These are phyloP conservation scores for Galeopterus variegatus DNA, from an alignment of 2,113 vertebrate genomes.

Conservation along the genomic window DNA sequence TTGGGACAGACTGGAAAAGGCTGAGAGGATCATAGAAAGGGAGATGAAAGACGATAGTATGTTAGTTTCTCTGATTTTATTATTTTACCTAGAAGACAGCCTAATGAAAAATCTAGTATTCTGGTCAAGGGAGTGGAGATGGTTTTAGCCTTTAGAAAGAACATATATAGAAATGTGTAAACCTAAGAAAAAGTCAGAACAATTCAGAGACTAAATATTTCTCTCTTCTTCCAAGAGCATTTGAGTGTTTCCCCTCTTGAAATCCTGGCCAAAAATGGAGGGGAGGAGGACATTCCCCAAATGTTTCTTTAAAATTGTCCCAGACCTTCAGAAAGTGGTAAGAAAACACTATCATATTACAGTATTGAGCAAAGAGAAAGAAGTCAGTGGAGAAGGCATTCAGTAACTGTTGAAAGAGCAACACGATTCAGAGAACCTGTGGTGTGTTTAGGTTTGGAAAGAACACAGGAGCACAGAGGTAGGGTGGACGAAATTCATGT, in stretches of 20 bases:
- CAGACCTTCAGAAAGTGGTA: conserved; percentile 53
- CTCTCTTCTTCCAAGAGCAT: conserved; percentile 46
- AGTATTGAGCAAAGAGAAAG: conserved; percentile 14
- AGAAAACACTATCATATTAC: background rate
- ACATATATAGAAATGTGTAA: conserved; percentile 43
- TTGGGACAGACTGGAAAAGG: background rate
- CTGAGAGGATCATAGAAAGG: background rate
- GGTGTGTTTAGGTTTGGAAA: background rate
- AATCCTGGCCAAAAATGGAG: conserved; percentile 34
- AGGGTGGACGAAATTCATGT: background rate
- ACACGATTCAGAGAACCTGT: background rate
- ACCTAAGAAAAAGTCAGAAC: conserved; percentile 57
- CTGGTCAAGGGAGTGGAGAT: conserved; percentile 27
- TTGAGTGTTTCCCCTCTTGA: conserved; percentile 54
- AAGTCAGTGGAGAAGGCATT: background rate
- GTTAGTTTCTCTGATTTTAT: conserved; percentile 26
- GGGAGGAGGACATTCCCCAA: conserved; percentile 20
- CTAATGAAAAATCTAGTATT: conserved; percentile 46
- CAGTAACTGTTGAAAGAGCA: background rate
- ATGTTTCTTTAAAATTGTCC: conserved; percentile 46
- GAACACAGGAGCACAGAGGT: background rate
- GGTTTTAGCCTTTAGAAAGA: conserved; percentile 58
- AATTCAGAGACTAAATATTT: conserved; percentile 53
- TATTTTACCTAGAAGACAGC: conserved; percentile 31
- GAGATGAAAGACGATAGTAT: background rate